A percentile compares a stretch with the other conserved stretches of the same genome.
Evolutionary conservation across 2,113 vertebrate species (phyloP).

Genomic region (Sebastes schlegelii): DNA sequence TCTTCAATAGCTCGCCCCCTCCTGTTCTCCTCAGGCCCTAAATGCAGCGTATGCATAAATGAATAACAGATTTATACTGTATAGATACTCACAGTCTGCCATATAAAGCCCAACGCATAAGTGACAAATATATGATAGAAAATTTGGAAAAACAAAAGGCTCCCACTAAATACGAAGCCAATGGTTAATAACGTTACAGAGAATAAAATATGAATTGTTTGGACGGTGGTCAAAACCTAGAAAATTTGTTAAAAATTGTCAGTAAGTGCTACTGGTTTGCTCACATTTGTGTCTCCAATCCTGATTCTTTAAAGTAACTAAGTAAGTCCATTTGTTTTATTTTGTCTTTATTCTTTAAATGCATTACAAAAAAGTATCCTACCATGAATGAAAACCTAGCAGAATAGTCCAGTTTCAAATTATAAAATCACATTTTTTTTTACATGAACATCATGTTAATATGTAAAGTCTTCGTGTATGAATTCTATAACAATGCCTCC

Average conservation of each 20-base stretch:
- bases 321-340: background rate
- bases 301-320: background rate
- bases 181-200: background rate
- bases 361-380: background rate
- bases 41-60: background rate
- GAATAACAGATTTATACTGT: background rate
- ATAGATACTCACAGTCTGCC: background rate
- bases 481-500: background rate
- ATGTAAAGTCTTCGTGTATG: constrained; percentile 14
- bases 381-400: background rate
- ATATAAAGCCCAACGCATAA: background rate
- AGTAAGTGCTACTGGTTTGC: background rate
- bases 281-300: background rate
- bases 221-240: background rate
- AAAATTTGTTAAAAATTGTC: background rate
- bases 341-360: constrained; percentile 5
- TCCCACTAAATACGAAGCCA: background rate
- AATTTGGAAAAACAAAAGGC: background rate
- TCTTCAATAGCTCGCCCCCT: background rate
- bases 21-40: background rate
- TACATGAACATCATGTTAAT: background rate
- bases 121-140: background rate
- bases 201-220: background rate
- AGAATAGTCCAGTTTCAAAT: background rate
- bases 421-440: background rate